Evolutionary conservation across 2,113 vertebrate genomes (phyloP), one percentile per base, ranked within the genome.

Genomic region (Noturus placidus): DNA sequence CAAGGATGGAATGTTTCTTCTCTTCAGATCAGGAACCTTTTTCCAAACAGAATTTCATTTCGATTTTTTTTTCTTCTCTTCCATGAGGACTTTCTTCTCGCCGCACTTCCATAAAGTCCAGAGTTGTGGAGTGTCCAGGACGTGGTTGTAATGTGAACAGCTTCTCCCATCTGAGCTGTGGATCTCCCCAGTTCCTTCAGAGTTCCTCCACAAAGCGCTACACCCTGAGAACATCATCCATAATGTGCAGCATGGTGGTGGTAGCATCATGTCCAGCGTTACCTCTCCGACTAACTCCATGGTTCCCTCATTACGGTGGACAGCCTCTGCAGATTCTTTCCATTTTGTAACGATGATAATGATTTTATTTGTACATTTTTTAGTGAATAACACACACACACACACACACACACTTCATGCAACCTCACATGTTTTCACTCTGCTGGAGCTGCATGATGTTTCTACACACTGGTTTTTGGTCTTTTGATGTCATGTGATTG

Each of bases 371-470:
- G 20, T 59, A 59, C 8, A 61, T 61, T 22, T 61, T 10, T 65
- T n/a, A 27, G 63, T n/a, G 63, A 65, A 27, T n/a, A 65, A n/a
- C 27, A 65, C 27, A 65, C 63, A 65, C 76, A 77, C 72, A 83
- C 52, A 85, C 52, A 86, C 83, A 85, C 85, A 81, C 79, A 81
- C 78, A 81, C 78, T 42, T 50, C 46, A 52, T 61, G n/a, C 14
- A 57, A n/a, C 27, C 78, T 30, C 33, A 6, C 46, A 5, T 56
- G 54, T 56, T 56, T 56, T 56, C 50, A 8, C 50, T n/a, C 20
- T 33, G n/a, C 63, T 76, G 79, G 46, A 63, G n/a, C 27, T 67
- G 65, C 35, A n/a, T 63, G 65, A 52, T 76, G 69, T n/a, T 61
- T 65, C 38, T 5, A 7, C 65, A 72, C 19, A 80, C 14, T 72